Evolutionary conservation across 2,888 invertebrate genomes (phyloP).

Genomic region (Dicyrtomina minuta): DNA sequence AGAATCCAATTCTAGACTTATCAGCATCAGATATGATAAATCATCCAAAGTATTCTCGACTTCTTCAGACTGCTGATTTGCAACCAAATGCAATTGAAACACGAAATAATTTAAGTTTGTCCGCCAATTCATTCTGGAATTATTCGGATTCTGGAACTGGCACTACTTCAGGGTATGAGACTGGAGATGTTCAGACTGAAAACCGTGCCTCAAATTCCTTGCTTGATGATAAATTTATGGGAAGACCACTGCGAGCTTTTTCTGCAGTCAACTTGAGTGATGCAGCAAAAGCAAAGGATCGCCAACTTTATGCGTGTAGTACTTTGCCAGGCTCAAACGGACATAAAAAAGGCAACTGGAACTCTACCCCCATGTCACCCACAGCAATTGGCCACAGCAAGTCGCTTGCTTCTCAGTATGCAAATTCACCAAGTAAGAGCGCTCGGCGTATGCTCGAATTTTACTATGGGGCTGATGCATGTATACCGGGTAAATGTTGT

Average conservation of each 20-base stretch:
- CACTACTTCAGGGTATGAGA: not conserved
- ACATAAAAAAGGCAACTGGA: not conserved
- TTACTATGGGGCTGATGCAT: slow-evolving; percentile 52
- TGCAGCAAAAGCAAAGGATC: slow-evolving; percentile 33
- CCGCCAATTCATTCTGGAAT: slow-evolving; percentile 22
- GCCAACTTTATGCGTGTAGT: slow-evolving; percentile 40
- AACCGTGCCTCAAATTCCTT: not conserved
- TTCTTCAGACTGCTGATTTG: slow-evolving; percentile 27
- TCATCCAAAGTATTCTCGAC: slow-evolving; percentile 47
- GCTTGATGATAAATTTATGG: slow-evolving; percentile 22
- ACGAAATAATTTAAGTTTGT: slow-evolving; percentile 9
- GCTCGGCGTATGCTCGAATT: slow-evolving; percentile 48
- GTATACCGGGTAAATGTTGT: slow-evolving; percentile 47
- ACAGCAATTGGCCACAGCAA: slow-evolving; percentile 1
- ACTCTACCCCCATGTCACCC: not conserved
- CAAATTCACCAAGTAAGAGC: slow-evolving; percentile 46
- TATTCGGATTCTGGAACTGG: slow-evolving; percentile 10
- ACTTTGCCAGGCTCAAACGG: slow-evolving; percentile 12
- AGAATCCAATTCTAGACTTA: slow-evolving; percentile 48
- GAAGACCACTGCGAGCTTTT: slow-evolving; percentile 16
- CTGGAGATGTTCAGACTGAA: not conserved
- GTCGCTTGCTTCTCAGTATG: slow-evolving; percentile 21
- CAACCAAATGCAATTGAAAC: not conserved
- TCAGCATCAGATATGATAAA: slow-evolving; percentile 48
- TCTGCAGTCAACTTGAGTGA: slow-evolving; percentile 48